Conservation (phyloP, 2,888 invertebrate genomes). For the Tinea semifulvella region DNA sequence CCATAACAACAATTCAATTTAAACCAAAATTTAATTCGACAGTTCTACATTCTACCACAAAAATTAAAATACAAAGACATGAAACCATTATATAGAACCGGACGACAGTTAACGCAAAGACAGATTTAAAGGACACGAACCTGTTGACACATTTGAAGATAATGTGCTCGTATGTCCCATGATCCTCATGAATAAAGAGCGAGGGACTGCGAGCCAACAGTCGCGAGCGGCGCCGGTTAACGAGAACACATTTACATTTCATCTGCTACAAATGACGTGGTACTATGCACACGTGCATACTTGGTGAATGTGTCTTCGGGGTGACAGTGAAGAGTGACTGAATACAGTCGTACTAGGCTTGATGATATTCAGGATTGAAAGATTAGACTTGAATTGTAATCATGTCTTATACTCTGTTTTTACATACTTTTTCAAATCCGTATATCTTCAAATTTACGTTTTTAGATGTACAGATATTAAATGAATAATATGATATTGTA, state of each 20-base stretch:
- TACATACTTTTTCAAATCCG: too few relatives aligned
- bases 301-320: conserved; percentile 17
- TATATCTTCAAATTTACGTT: too few relatives aligned
- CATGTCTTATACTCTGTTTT: not conserved
- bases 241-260: conserved; percentile 65
- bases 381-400: conserved; percentile 1
- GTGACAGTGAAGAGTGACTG: conserved; percentile 10
- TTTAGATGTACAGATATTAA: too few relatives aligned
- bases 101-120: conserved; percentile 8
- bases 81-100: not conserved
- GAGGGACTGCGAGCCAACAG: conserved; percentile 21
- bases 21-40: too few relatives aligned
- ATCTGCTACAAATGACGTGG: conserved; percentile 61
- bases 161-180: conserved; percentile 51
- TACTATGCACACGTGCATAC: conserved; percentile 31
- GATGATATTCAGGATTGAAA: not conserved
- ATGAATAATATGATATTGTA: too few relatives aligned
- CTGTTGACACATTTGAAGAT: conserved; percentile 64
- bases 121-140: conserved; percentile 30
- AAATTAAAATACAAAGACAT: not conserved
- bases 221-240: conserved; percentile 50
- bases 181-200: conserved; percentile 60
- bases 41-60: too few relatives aligned
- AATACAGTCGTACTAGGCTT: not conserved
- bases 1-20: too few relatives aligned